Percentiles rank a stretch among this genome's conserved stretches.
phyloP scores from a whole-genome alignment of 2,113 vertebrate species.

The Ptilonorhynchus violaceus region DNA sequence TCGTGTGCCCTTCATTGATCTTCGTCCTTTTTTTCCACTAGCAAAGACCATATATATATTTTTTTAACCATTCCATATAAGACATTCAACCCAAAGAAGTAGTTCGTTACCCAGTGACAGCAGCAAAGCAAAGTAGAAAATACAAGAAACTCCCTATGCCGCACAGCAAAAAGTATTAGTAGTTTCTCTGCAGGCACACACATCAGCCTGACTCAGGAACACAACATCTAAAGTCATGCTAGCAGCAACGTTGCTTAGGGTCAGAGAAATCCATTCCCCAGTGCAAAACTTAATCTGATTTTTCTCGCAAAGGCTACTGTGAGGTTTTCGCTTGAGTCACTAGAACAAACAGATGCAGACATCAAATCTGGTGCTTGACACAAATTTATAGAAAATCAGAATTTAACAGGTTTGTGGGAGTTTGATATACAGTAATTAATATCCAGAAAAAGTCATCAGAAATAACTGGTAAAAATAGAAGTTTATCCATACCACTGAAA shows the following conservation, averaged over 20 bases:
- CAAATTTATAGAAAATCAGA: neutral
- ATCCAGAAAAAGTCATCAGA: neutral
- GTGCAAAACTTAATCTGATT: neutral
- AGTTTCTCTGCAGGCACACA: neutral
- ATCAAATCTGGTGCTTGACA: neutral
- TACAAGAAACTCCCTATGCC: neutral
- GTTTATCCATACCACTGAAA: neutral
- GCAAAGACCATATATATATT: neutral
- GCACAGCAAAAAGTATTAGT: fast-evolving
- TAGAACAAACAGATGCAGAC: neutral
- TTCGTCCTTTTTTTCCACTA: neutral
- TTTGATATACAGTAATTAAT: neutral
- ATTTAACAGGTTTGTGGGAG: neutral
- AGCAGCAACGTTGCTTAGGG: neutral
- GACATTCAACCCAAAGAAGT: neutral
- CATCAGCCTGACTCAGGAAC: neutral
- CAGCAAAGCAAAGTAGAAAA: neutral
- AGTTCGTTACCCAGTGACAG: neutral
- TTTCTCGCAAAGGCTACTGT: neutral
- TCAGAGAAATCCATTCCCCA: neutral
- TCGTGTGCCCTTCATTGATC: neutral
- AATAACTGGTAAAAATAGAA: neutral
- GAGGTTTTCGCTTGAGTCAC: neutral
- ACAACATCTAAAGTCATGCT: neutral
- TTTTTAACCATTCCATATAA: neutral